phyloP scores from a whole-genome alignment of 2,113 vertebrate genomes.

The Lutjanus erythropterus region DNA sequence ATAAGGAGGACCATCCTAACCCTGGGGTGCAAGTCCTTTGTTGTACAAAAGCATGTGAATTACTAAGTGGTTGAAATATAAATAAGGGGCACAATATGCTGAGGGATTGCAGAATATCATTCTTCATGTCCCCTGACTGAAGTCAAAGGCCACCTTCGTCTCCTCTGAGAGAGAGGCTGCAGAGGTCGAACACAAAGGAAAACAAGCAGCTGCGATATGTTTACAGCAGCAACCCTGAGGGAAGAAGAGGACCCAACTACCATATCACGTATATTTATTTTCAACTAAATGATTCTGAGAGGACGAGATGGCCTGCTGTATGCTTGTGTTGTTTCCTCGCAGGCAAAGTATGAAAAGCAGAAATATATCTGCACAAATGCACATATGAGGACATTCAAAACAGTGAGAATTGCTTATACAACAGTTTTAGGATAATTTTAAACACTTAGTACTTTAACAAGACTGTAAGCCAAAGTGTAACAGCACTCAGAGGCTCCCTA shows the following conservation, averaged over 20 bases:
- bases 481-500: slow-evolving; percentile 14
- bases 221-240: slow-evolving; percentile 67
- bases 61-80: slow-evolving; percentile 38
- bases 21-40: slow-evolving; percentile 28
- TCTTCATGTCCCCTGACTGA: slow-evolving; percentile 29
- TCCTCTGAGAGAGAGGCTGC: slow-evolving; percentile 23
- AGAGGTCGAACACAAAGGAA: slow-evolving; percentile 71
- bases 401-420: neutral
- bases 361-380: neutral
- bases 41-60: slow-evolving; percentile 34
- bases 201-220: slow-evolving; percentile 75
- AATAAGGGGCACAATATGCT: slow-evolving; percentile 8
- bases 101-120: slow-evolving; percentile 46
- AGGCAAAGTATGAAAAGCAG: neutral
- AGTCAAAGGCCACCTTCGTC: slow-evolving; percentile 52
- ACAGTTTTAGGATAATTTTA: slow-evolving; percentile 13
- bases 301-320: slow-evolving; percentile 13
- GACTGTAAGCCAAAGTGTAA: slow-evolving; percentile 27
- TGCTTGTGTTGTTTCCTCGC: slow-evolving; percentile 1
- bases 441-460: slow-evolving; percentile 8
- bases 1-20: slow-evolving; percentile 32
- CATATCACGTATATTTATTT: slow-evolving; percentile 65
- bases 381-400: neutral
- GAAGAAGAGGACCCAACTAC: slow-evolving; percentile 48
- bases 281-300: slow-evolving; percentile 48